A percentile compares a stretch with the other conserved stretches of the same genome.
Evolutionary conservation across 1,140 invertebrate species (phyloP).

Genomic region (Andricus grossulariae): DNA sequence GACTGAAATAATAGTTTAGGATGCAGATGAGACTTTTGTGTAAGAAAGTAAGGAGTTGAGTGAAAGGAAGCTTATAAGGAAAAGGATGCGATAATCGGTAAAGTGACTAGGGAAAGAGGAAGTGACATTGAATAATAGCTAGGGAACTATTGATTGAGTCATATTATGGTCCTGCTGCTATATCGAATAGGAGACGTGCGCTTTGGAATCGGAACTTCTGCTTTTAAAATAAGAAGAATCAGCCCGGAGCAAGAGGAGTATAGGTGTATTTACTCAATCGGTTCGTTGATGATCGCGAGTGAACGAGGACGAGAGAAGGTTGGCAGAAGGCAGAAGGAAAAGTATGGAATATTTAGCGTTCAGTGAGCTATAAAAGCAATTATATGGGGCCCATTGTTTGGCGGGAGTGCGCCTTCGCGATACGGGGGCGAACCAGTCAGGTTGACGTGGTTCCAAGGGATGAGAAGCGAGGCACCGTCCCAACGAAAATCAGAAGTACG

Average conservation of each 20-base stretch:
- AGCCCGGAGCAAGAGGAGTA: conserved; percentile 22
- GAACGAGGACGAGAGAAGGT: conserved; percentile 47
- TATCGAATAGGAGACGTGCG: conserved; percentile 17
- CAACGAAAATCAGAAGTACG: conserved; percentile 68
- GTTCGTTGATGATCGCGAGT: conserved; percentile 63
- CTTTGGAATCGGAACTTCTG: conserved; percentile 32
- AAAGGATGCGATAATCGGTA: conserved; percentile 18
- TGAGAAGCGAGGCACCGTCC: conserved; percentile 51
- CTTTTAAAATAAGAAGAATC: conserved; percentile 32
- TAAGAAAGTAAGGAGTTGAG: conserved; percentile 12
- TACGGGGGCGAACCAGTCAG: conserved; percentile 59
- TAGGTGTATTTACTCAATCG: conserved; percentile 69
- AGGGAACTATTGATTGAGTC: conserved; percentile 27
- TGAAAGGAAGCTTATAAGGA: not conserved
- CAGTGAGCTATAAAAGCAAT: conserved; percentile 76
- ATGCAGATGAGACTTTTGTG: not conserved
- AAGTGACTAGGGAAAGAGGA: no score
- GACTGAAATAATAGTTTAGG: no score
- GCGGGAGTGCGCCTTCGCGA: conserved; percentile 72
- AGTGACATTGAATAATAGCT: not conserved
- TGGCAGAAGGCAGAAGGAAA: conserved; percentile 63
- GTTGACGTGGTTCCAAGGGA: conserved; percentile 42
- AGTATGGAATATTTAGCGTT: conserved; percentile 76
- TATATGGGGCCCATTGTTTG: conserved; percentile 74
- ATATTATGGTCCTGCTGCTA: conserved; percentile 7